Evolutionary conservation across 2,797 vertebrate genomes (phyloP), one percentile per base, ranked within the genome.

Genomic region (Smutsia gigantea): DNA sequence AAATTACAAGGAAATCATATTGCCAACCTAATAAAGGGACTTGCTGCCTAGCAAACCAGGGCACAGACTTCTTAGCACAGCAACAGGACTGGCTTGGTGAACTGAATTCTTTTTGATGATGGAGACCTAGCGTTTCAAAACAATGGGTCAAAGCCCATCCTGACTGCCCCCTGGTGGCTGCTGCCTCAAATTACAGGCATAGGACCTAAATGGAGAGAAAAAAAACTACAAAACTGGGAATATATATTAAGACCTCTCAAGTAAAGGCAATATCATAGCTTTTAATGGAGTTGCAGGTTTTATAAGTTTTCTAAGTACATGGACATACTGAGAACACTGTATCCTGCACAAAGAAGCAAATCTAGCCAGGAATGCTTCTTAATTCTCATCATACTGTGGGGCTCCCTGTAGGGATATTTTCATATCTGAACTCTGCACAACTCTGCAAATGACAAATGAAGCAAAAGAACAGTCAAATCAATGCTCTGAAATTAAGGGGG

Each of bases 141-240:
- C 49, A 66, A n/a, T 17, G 19, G 19, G 42, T 72, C 79, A 51
- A 57, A 74, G 69, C 57, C 21, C 53, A 53, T 27, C 18, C 42
- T 51, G 21, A 68, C 11, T 29, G 59, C 49, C 29, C 37, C 86
- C 84, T 68, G 63, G 29, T 79, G 95, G 42, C 34, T 63, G 13
- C 46, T 57, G 53, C n/a, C 68, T 88, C 72, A 92, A 93, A 94
- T 90, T 74, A 85, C 63, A 95, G 77, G 82, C 11, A n/a, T 2
- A 92, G 31, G 51, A 68, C 14, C 31, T 23, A 92, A 51, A 11
- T 10, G 3, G 18, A 66, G 49, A 69, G 57, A 1, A 49, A 23
- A 23, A 59, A 81, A 55, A 18, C 46, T 17, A 59, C 23, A 75
- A 75, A 86, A 61, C 74, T 7, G 79, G 55, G 74, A 25, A 34